Evolutionary conservation across 1,140 invertebrate genomes (phyloP), one percentile per base, ranked within the genome.

Genomic region (Achatina immaculata): DNA sequence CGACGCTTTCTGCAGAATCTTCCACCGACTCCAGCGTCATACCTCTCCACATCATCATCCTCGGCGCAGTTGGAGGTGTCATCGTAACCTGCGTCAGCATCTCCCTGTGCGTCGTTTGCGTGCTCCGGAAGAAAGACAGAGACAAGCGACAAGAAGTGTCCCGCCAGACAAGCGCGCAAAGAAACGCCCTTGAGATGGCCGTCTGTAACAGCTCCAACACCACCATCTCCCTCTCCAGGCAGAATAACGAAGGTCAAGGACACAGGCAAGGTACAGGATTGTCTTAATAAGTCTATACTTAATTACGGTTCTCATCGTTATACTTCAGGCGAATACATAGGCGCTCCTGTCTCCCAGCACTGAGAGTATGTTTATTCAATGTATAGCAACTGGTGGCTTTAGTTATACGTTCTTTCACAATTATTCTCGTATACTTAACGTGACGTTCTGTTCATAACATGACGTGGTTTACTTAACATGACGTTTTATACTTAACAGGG

Each of bases 1-100:
- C n/a, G n/a, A n/a, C n/a, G n/a, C n/a, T 77, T 31, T 45, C n/a
- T 24, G 19, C 73, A 75, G 73, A 65, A 14, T 34, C 42, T 19
- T 65, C 68, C 73, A 55, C 62, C 34, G 74, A 71, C 4, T 58
- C 66, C 19, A 69, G 75, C 0, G 28, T 55, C 24, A 77, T 84
- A 31, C 84, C 82, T 0, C 69, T 86, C 2, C 78, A 85, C 81
- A 78, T 83, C 42, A 86, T 88, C 28, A 81, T 85, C 24, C 81
- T 83, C 0, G 86, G 81, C 9, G 83, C 78, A 1, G 77, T 88
- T 9, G 86, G 83, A 3, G 86, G 86, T 0, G 84, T 86, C n/a
- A 73, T 88, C 42, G 58, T 84, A 28, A 86, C 85, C 0, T 76
- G 75, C 14, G 78, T 86, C 6, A 78, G 81, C 51, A 83, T 88